Evolutionary conservation across 2,888 invertebrate species (phyloP).

Genomic region (Elmis aenea): DNA sequence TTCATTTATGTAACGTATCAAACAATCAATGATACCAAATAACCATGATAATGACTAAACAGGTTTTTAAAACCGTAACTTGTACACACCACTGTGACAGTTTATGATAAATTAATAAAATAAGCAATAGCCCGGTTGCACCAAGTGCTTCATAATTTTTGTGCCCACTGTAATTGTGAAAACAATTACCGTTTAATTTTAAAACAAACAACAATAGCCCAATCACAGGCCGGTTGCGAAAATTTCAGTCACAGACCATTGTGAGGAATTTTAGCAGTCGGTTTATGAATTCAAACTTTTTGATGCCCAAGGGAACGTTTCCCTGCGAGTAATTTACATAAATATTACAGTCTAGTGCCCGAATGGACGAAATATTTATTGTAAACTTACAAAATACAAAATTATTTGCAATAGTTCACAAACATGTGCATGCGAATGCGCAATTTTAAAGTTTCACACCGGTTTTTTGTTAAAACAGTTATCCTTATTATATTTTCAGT

Average conservation of each 20-base stretch:
- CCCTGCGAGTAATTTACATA: constrained; percentile 45
- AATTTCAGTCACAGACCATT: too few relatives aligned
- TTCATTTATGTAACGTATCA: too few relatives aligned
- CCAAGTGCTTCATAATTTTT: constrained; percentile 47
- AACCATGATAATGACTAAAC: too few relatives aligned
- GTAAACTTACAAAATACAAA: constrained; percentile 47
- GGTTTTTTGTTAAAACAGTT: constrained; percentile 21
- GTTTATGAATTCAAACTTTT: constrained; percentile 37
- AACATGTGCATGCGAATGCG: constrained; percentile 11
- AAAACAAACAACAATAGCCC: constrained; percentile 45
- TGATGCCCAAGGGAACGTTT: constrained; percentile 28
- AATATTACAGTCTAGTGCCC: constrained; percentile 48
- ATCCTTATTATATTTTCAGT: constrained; percentile 12
- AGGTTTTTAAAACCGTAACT: too few relatives aligned
- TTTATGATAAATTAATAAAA: constrained; percentile 34
- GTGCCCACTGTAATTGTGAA: constrained; percentile 38
- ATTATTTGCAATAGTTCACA: constrained; percentile 49
- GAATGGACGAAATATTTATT: constrained; percentile 49
- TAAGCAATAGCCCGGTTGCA: constrained; percentile 49
- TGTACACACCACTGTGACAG: constrained; percentile 5
- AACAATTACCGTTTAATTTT: constrained; percentile 21
- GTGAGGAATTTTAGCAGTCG: constrained; percentile 30
- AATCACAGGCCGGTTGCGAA: constrained; percentile 33
- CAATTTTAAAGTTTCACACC: constrained; percentile 15
- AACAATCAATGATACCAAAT: too few relatives aligned